Base-by-base conservation (phyloP, 2,888 invertebrate genomes). In the Microplitis manilae region DNA sequence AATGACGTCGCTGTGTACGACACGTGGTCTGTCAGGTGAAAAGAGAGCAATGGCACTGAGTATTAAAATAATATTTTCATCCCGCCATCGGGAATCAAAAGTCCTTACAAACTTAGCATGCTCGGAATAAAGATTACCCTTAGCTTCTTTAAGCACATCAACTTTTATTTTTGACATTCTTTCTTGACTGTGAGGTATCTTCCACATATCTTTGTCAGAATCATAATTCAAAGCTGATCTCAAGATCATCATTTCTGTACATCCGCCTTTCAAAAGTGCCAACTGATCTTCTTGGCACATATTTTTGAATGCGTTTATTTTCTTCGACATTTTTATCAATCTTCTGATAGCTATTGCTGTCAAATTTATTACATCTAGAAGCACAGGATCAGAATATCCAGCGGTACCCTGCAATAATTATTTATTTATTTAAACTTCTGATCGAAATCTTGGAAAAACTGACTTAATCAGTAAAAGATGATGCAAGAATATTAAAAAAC, bases 201-300 rank as follows among this genome's bases (percentile, higher is more conserved):
- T 95, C 98, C 98, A 99, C 71, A 95, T 95, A 85, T 97, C 95
- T 83, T 95, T 94, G 83, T 96, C 96, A 0, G 94, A 94, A 87
- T 98, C 97, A 87, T 97, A 99, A 68, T 96, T 96, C 92, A 96
- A 95, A 0, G 96, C 96, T 81, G 98, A 97, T 13, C 98, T 92
- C 73, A 99, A 92, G 77, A 99, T 95, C 94, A 99, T 95, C 94
- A 99, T 96, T 91, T 99, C 98, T 69, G 97, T 97, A 87, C 97
- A 97, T 1, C 98, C 97, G 0, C 98, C 97, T 89, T 97, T 98
- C 7, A 98, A 90, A 9, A 97, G 91, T 20, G 94, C 93, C 73
- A 97, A 94, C 91, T 98, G 98, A 90, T 98, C 98, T 84, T 96
- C 97, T 86, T 98, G 97, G 87, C 97, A 96, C 93, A 99, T 95